phyloP scores from a whole-genome alignment of 2,113 vertebrate species.

The Chitala chitala region DNA sequence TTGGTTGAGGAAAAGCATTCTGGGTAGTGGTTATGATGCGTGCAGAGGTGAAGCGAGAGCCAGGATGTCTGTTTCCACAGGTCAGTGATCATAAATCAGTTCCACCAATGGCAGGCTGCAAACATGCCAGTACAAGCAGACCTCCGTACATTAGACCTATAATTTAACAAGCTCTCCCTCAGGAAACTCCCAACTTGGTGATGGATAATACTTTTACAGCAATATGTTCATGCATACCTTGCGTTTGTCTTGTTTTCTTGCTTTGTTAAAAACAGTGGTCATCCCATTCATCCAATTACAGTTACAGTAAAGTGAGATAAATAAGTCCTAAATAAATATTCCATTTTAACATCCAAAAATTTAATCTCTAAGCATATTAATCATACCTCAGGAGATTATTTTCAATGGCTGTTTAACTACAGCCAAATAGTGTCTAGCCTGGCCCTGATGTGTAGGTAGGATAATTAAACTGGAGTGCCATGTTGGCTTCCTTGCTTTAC shows the following conservation, averaged over 20 bases:
- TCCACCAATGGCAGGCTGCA: neutral
- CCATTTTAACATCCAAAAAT: neutral
- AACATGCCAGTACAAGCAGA: neutral
- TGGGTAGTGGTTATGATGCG: neutral
- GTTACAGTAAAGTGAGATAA: neutral
- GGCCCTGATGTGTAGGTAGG: slow-evolving; percentile 20
- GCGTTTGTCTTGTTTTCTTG: neutral
- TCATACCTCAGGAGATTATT: neutral
- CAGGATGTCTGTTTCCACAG: neutral
- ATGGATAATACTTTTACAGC: neutral
- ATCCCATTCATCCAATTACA: neutral
- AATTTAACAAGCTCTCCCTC: neutral
- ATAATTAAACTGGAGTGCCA: too few relatives aligned
- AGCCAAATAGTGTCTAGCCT: too few relatives aligned
- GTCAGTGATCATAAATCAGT: neutral
- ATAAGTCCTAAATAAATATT: neutral
- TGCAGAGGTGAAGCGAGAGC: neutral
- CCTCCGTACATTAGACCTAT: neutral
- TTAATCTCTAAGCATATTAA: too few relatives aligned
- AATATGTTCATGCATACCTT: neutral
- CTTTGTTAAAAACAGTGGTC: neutral
- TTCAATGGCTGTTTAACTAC: slow-evolving; percentile 30
- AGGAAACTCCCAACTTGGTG: neutral
- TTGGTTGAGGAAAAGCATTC: neutral
- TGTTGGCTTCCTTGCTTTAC: too few relatives aligned